Percentiles rank a stretch among this genome's conserved stretches.
These are phyloP conservation scores for Malacosoma neustria DNA, from an alignment of 2,888 invertebrate species.

Conservation along the genomic window DNA sequence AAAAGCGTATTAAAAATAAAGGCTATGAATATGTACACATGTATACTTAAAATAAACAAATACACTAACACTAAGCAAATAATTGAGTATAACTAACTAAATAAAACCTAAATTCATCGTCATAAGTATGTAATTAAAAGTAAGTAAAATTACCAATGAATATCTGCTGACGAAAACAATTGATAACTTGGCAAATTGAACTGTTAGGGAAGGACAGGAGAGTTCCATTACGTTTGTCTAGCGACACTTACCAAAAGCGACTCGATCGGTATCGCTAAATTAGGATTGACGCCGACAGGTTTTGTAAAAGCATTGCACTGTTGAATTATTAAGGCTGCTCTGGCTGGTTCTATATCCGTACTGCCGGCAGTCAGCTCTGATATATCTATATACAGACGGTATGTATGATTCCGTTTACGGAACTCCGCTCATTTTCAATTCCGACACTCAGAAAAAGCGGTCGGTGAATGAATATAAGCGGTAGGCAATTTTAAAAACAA, in stretches of 20 bases:
- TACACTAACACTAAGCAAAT: too few species aligned
- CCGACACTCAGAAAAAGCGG: conserved; percentile 64
- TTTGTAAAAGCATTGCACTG: conserved; percentile 75
- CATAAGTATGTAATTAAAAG: not conserved
- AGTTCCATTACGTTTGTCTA: conserved; percentile 68
- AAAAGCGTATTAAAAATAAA: too few species aligned
- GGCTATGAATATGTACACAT: too few species aligned
- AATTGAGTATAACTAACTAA: too few species aligned
- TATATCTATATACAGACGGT: conserved; percentile 27
- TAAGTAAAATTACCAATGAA: conserved; percentile 9
- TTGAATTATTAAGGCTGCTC: conserved; percentile 72
- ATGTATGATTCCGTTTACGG: conserved; percentile 52
- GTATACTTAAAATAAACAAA: too few species aligned
- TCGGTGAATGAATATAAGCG: conserved; percentile 46
- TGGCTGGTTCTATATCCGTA: conserved; percentile 64
- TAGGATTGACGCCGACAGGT: conserved; percentile 73
- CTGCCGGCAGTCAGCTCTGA: conserved; percentile 39
- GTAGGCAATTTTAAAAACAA: conserved; percentile 33
- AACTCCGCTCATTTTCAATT: conserved; percentile 61
- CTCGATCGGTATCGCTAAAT: conserved; percentile 64
- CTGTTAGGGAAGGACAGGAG: conserved; percentile 42
- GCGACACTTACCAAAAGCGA: conserved; percentile 66
- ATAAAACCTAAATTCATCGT: too few species aligned
- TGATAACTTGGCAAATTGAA: conserved; percentile 22
- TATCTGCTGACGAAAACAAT: conserved; percentile 11